Evolutionary conservation across 2,888 invertebrate genomes (phyloP).

Genomic region (Cyclophora albipunctata): DNA sequence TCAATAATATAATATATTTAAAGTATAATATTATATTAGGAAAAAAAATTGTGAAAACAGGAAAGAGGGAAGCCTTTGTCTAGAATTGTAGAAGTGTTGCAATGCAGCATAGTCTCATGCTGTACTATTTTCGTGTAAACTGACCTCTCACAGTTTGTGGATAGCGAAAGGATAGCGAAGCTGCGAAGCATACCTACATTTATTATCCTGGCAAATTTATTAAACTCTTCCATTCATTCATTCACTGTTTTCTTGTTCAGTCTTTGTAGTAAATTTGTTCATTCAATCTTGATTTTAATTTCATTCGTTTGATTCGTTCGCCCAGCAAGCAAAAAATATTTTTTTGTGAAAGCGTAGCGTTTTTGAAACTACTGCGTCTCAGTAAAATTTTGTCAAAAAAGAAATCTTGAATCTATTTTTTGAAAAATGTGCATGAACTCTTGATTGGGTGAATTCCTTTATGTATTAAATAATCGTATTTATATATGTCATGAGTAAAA

Average conservation of each 20-base stretch:
- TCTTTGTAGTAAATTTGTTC: too few species aligned
- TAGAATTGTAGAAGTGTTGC: too few species aligned
- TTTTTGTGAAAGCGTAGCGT: constrained; percentile 68
- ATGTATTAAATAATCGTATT: constrained; percentile 27
- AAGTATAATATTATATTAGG: too few species aligned
- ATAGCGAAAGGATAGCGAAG: too few species aligned
- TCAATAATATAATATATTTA: too few species aligned
- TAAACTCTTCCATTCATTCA: background rate
- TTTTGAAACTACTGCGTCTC: constrained; percentile 57
- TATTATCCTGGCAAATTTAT: too few species aligned
- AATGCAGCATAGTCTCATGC: too few species aligned
- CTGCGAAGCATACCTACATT: too few species aligned
- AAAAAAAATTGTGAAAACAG: too few species aligned
- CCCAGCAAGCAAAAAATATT: constrained; percentile 37
- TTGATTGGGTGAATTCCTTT: constrained; percentile 61
- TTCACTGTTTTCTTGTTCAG: background rate
- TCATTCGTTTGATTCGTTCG: constrained; percentile 1
- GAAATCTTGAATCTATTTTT: constrained; percentile 30
- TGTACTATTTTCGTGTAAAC: too few species aligned
- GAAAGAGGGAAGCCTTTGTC: too few species aligned
- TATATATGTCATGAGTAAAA: constrained; percentile 24
- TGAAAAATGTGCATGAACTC: constrained; percentile 69
- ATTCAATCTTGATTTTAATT: background rate
- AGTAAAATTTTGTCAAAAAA: constrained; percentile 38
- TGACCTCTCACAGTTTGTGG: too few species aligned